Evolutionary conservation across 2,888 invertebrate species (phyloP).

Genomic region (Cantharis flavilabris): DNA sequence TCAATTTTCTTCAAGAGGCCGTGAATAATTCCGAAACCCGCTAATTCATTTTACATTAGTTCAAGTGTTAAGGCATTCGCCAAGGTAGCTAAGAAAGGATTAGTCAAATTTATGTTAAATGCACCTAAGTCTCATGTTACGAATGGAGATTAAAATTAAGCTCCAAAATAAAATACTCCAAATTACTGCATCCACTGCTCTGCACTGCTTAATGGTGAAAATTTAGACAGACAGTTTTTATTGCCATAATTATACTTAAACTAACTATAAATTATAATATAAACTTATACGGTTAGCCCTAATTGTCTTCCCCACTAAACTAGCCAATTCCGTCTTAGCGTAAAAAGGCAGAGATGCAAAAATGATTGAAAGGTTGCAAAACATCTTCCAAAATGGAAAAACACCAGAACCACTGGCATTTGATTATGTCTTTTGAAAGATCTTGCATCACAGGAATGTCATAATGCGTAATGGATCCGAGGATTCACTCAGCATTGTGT

Average conservation of each 20-base stretch:
- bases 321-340: too few species aligned
- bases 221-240: background rate
- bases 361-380: too few species aligned
- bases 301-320: background rate
- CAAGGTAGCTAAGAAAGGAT: slow-evolving; percentile 11
- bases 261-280: background rate
- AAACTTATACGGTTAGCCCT: background rate
- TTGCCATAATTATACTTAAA: background rate
- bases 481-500: background rate
- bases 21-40: background rate
- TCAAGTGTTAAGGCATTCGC: slow-evolving; percentile 4
- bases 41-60: background rate
- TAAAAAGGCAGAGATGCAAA: too few species aligned
- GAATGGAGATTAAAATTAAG: slow-evolving; percentile 18
- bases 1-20: background rate
- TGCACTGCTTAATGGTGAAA: background rate
- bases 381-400: too few species aligned
- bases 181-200: background rate
- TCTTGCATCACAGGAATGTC: background rate
- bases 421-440: too few species aligned
- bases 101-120: slow-evolving; percentile 26
- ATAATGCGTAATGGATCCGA: background rate
- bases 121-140: slow-evolving; percentile 14
- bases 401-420: too few species aligned
- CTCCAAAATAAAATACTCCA: slow-evolving; percentile 12